Conservation (phyloP, 1,140 invertebrate genomes). For the Nymphalis io region DNA sequence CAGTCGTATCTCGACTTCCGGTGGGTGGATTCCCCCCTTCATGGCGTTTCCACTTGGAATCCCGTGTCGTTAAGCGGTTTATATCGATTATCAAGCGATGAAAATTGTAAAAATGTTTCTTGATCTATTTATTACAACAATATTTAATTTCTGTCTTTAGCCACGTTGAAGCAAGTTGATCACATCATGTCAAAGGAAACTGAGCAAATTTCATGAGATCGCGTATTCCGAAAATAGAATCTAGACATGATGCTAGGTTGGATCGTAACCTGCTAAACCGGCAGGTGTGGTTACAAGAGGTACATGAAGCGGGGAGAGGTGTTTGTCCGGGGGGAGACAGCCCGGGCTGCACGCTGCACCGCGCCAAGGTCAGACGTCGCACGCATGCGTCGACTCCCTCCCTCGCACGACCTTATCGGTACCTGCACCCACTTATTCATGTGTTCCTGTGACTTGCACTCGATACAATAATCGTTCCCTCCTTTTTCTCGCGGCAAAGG, state of each 20-base stretch:
- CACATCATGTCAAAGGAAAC: slow-evolving; percentile 13
- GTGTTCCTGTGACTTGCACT: slow-evolving; percentile 59
- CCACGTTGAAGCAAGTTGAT: not conserved
- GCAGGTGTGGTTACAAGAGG: slow-evolving; percentile 67
- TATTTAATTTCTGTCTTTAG: not conserved
- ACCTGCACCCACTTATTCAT: slow-evolving; percentile 60
- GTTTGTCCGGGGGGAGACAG: slow-evolving; percentile 44
- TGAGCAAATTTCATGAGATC: slow-evolving; percentile 32
- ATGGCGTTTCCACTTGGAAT: slow-evolving; percentile 49
- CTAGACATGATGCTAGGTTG: slow-evolving; percentile 65
- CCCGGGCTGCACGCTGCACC: slow-evolving; percentile 67
- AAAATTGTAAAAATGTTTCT: slow-evolving; percentile 2
- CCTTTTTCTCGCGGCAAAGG: slow-evolving; percentile 27
- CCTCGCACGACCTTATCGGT: slow-evolving; percentile 44
- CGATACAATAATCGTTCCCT: slow-evolving; percentile 46
- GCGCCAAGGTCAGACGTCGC: slow-evolving; percentile 71
- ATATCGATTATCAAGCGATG: slow-evolving; percentile 25
- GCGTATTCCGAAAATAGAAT: slow-evolving; percentile 57
- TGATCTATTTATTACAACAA: not conserved
- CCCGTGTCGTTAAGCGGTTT: slow-evolving; percentile 38
- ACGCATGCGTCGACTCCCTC: slow-evolving; percentile 62
- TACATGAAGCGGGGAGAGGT: slow-evolving; percentile 52
- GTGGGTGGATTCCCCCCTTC: slow-evolving; percentile 51
- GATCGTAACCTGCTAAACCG: slow-evolving; percentile 67
- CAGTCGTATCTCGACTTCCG: slow-evolving; percentile 59